Evolutionary conservation across 2,888 invertebrate species (phyloP), one percentile per base, ranked within the genome.

Genomic region (Cataglyphis cursor): DNA sequence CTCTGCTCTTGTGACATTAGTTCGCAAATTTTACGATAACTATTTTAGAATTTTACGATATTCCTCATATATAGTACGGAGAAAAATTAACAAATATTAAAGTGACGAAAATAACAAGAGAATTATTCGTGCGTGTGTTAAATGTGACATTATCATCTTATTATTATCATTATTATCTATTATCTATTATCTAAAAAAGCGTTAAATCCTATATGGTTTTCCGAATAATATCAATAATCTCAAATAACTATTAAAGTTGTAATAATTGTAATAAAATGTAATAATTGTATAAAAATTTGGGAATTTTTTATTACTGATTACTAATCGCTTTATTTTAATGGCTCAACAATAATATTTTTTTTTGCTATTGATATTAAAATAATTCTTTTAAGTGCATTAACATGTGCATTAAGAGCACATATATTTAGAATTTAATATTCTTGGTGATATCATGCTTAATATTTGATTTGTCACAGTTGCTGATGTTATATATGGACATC

Each of bases 401-500:
- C 57, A 28, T 12, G 62, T 62, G 59, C 41, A 73, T 73, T 73
- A 73, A 59, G 59, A 61, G 59, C 9, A 15, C 0, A 18, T 5
- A 48, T 31, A 48, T 31, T 48, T 64, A 48, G 21, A 44, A 10
- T 48, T 74, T 21, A 18, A 35, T 24, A n/a, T 48, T 10, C 21
- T 24, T n/a, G 6, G 18, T 64, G n/a, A 73, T 41, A 73, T 73
- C 28, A 59, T n/a, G 41, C n/a, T 59, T 73, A 41, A 61, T 61
- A 28, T 12, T 31, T n/a, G 18, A 21, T 44, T 64, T 74, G 21
- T 48, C 21, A 44, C 44, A 31, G 12, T 64, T 74, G 3, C 9
- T 74, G n/a, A 74, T 31, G 44, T 48, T 62, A 44, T 61, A 89
- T 82, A 89, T 89, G 85, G 84, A 70, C 80, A 85, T 72, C 59